Conservation (phyloP, 2,797 vertebrate genomes). For the Brotula barbata region DNA sequence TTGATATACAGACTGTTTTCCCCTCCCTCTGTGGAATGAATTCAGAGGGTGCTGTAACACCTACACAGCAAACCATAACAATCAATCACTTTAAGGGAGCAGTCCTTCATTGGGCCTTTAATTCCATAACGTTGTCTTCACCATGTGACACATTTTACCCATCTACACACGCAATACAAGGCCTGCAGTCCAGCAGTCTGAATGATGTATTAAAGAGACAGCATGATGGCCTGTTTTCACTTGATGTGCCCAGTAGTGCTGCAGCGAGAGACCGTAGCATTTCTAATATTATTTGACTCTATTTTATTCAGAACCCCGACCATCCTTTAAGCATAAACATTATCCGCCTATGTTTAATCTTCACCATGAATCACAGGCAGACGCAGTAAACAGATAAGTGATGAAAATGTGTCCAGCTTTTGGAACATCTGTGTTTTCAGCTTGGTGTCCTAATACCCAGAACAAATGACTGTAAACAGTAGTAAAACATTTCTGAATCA, state of each 20-base stretch:
- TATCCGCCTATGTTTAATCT: slow-evolving; percentile 5
- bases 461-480: not conserved
- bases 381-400: slow-evolving; percentile 13
- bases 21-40: not conserved
- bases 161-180: too few relatives aligned
- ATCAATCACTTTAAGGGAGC: too few relatives aligned
- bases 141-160: too few relatives aligned
- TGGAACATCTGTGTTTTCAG: slow-evolving; percentile 18
- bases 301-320: not conserved
- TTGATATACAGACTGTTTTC: not conserved
- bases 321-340: slow-evolving; percentile 6
- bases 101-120: too few relatives aligned
- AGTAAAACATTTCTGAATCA: slow-evolving; percentile 5
- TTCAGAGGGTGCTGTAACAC: too few relatives aligned
- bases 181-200: too few relatives aligned
- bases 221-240: too few relatives aligned
- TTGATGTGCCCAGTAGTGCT: too few relatives aligned
- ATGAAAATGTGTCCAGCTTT: slow-evolving; percentile 29
- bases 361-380: not conserved
- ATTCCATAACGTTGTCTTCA: too few relatives aligned
- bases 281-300: not conserved
- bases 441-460: slow-evolving; percentile 13
- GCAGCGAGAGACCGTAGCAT: too few relatives aligned
- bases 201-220: too few relatives aligned
- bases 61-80: too few relatives aligned